Evolutionary conservation across 2,113 vertebrate genomes (phyloP).

Genomic region (Setophaga kirtlandii): DNA sequence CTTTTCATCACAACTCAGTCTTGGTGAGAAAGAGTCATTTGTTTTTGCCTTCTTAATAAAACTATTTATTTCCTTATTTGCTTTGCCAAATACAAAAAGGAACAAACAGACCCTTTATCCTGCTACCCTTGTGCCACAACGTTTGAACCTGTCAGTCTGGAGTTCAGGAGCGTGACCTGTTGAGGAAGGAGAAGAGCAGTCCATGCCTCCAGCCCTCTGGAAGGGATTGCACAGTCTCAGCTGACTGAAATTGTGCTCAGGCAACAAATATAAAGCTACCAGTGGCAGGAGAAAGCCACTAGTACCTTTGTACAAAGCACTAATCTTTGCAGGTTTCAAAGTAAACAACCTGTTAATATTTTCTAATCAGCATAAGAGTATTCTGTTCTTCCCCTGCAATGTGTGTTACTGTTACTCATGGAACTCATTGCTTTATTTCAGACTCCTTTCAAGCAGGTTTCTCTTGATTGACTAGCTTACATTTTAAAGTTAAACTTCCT

Average conservation of each 20-base stretch:
- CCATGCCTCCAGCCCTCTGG: too few relatives aligned
- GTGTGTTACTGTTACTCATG: background rate
- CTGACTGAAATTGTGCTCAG: background rate
- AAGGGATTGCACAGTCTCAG: background rate
- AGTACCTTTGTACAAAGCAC: background rate
- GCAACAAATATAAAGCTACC: too few relatives aligned
- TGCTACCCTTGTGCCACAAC: background rate
- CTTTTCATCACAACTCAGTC: background rate
- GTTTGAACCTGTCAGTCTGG: background rate
- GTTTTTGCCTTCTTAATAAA: slow-evolving; percentile 1
- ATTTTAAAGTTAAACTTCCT: background rate
- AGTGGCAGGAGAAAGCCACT: background rate
- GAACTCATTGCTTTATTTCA: background rate
- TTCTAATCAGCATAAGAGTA: background rate
- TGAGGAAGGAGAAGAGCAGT: background rate
- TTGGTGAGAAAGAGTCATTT: background rate
- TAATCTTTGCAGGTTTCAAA: background rate
- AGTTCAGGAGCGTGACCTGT: background rate
- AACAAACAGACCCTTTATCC: background rate
- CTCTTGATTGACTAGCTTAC: background rate
- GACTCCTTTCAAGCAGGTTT: background rate
- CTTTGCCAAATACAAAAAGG: background rate
- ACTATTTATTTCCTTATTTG: background rate
- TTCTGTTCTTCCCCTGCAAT: background rate
- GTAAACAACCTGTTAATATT: background rate